These are phyloP conservation scores for Brachyopa scutellaris DNA, from an alignment of 2,888 invertebrate species.

Conservation along the genomic window DNA sequence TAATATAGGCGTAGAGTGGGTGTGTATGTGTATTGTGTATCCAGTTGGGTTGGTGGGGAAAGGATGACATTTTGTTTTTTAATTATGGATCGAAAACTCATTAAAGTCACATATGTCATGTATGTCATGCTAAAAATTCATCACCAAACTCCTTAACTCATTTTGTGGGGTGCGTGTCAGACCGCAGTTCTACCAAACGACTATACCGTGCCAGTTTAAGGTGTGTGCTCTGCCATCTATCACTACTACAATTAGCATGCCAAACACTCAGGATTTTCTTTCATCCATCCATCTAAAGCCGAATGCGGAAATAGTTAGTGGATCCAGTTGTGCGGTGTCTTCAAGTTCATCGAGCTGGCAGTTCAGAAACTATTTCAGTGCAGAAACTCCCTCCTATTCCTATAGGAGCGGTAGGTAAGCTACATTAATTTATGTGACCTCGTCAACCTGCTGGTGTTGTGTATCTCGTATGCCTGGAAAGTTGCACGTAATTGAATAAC, in stretches of 20 bases:
- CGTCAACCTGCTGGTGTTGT: slow-evolving; percentile 16
- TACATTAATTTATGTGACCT: slow-evolving; percentile 63
- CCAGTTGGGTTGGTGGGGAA: too few relatives aligned
- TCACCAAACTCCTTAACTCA: slow-evolving; percentile 5
- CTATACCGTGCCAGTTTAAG: slow-evolving; percentile 30
- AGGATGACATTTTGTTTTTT: too few relatives aligned
- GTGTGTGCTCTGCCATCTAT: slow-evolving; percentile 49
- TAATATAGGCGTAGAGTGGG: too few relatives aligned
- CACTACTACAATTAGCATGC: slow-evolving; percentile 56
- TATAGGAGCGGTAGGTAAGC: slow-evolving; percentile 2
- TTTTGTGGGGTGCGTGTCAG: slow-evolving; percentile 44
- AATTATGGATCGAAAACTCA: too few relatives aligned
- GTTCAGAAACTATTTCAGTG: slow-evolving; percentile 33
- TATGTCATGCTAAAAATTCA: too few relatives aligned
- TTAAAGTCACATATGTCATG: neutral
- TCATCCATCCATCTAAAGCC: slow-evolving; percentile 19
- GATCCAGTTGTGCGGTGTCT: slow-evolving; percentile 10
- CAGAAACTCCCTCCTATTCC: neutral
- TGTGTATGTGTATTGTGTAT: too few relatives aligned
- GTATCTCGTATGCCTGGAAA: slow-evolving; percentile 26
- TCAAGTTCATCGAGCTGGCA: slow-evolving; percentile 14
- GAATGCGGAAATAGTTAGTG: slow-evolving; percentile 9
- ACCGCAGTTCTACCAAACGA: slow-evolving; percentile 16
- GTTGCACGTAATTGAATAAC: slow-evolving; percentile 54
- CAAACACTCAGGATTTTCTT: slow-evolving; percentile 18